Evolutionary conservation across 2,888 invertebrate genomes (phyloP).

Genomic region (Napeogenes inachia): DNA sequence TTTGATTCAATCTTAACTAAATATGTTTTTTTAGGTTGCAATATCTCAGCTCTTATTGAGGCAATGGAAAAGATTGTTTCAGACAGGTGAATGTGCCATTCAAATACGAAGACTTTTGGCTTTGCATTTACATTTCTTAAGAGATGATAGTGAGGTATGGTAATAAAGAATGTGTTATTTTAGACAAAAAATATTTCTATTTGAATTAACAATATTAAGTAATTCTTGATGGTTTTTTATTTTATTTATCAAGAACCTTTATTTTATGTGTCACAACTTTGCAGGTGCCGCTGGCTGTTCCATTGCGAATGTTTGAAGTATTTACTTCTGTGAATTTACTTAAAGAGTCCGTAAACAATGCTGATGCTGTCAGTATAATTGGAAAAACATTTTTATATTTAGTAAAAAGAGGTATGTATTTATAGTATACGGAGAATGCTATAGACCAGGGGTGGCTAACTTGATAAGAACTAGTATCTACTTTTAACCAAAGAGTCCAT

Average conservation of each 20-base stretch:
- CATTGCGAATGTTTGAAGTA: conserved; percentile 87
- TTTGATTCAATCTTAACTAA: conserved; percentile 29
- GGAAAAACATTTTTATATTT: conserved; percentile 74
- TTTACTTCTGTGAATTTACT: conserved; percentile 78
- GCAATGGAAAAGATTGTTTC: conserved; percentile 67
- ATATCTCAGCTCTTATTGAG: conserved; percentile 75
- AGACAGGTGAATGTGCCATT: conserved; percentile 50
- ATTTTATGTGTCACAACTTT: conserved; percentile 9
- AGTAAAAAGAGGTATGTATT: conserved; percentile 71
- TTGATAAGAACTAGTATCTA: too few species aligned
- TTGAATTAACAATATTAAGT: neutral
- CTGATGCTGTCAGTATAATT: conserved; percentile 49
- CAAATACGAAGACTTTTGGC: conserved; percentile 64
- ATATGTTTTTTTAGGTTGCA: conserved; percentile 59
- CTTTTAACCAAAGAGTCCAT: too few species aligned
- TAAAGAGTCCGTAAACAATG: conserved; percentile 52
- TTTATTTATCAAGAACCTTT: conserved; percentile 2
- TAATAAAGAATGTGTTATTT: neutral
- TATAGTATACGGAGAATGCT: neutral
- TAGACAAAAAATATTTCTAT: neutral
- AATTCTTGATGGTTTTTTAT: neutral
- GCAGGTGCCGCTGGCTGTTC: conserved; percentile 81
- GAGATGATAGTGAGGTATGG: conserved; percentile 60
- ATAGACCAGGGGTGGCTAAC: too few species aligned
- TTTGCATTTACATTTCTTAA: conserved; percentile 59